Evolutionary conservation across 2,888 invertebrate species (phyloP).

Genomic region (Aethes cnicana): DNA sequence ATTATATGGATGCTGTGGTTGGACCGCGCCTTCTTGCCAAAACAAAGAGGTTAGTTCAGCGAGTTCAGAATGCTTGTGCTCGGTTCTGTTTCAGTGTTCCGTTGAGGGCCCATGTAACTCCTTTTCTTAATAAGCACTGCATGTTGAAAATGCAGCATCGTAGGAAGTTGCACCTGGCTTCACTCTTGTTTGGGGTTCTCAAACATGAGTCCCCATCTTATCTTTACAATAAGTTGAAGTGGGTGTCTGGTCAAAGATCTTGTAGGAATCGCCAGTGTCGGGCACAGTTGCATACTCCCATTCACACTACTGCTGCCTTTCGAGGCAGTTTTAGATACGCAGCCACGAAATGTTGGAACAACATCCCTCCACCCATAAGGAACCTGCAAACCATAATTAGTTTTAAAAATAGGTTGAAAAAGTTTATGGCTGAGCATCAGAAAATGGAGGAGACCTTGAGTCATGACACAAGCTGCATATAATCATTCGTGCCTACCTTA

Average conservation of each 20-base stretch:
- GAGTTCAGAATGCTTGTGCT: slow-evolving; percentile 13
- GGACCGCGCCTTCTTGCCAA: background rate
- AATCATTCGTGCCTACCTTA: no score
- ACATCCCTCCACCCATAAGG: slow-evolving; percentile 3
- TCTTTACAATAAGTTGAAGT: background rate
- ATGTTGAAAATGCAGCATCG: slow-evolving; percentile 7
- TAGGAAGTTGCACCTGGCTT: slow-evolving; percentile 3
- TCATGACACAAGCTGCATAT: background rate
- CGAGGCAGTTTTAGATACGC: slow-evolving; percentile 8
- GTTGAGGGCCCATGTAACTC: slow-evolving; percentile 14
- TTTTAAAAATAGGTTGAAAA: background rate
- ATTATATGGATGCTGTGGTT: background rate
- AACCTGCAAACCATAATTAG: background rate
- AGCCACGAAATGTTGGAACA: slow-evolving; percentile 19
- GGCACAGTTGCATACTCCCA: background rate
- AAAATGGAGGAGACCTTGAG: background rate
- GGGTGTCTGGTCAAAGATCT: background rate
- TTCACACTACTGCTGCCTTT: slow-evolving; percentile 1
- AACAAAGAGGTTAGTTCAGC: background rate
- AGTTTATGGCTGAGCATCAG: background rate
- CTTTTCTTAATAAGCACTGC: slow-evolving; percentile 2
- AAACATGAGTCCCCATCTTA: background rate
- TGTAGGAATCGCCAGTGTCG: background rate
- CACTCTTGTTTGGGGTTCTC: background rate
- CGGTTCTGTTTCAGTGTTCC: slow-evolving; percentile 12